Percentiles rank a stretch among this genome's conserved stretches.
phyloP scores from a whole-genome alignment of 2,888 invertebrate genomes.

The Leptothorax acervorum region DNA sequence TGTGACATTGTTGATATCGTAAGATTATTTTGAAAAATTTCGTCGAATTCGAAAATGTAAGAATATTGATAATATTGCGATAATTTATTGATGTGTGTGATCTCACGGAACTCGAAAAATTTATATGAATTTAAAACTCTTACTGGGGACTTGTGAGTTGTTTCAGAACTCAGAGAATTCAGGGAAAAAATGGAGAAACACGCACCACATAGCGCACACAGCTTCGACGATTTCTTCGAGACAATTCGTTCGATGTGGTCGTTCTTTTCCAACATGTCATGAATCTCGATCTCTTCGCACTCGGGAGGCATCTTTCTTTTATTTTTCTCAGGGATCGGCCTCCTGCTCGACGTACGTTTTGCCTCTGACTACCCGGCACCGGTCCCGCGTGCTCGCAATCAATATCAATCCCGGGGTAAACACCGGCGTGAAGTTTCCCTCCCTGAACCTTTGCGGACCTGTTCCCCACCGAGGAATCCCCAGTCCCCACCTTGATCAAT shows the following conservation, averaged over 20 bases:
- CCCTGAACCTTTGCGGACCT: slow-evolving; percentile 45
- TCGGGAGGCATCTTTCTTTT: slow-evolving; percentile 64
- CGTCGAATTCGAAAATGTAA: background rate
- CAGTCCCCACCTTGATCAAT: slow-evolving; percentile 14
- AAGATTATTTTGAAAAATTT: background rate
- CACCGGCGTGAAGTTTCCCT: slow-evolving; percentile 66
- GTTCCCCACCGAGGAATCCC: slow-evolving; percentile 39
- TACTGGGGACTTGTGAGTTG: background rate
- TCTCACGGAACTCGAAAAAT: background rate
- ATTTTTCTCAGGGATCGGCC: slow-evolving; percentile 5
- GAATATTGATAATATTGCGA: background rate
- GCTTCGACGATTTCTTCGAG: slow-evolving; percentile 63
- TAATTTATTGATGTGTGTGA: background rate
- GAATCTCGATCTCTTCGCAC: slow-evolving; percentile 64
- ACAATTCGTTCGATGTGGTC: slow-evolving; percentile 58
- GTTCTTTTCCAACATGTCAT: slow-evolving; percentile 60
- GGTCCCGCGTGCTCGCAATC: slow-evolving; percentile 75
- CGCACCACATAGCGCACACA: slow-evolving; percentile 67
- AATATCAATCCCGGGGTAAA: slow-evolving; percentile 78
- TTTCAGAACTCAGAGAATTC: background rate
- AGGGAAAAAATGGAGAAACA: slow-evolving; percentile 8
- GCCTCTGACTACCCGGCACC: slow-evolving; percentile 69
- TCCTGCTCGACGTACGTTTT: slow-evolving; percentile 62
- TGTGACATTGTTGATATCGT: background rate
- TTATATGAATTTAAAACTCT: background rate